Conservation (phyloP, 2,113 vertebrate genomes). For the Chaetodon trifascialis region DNA sequence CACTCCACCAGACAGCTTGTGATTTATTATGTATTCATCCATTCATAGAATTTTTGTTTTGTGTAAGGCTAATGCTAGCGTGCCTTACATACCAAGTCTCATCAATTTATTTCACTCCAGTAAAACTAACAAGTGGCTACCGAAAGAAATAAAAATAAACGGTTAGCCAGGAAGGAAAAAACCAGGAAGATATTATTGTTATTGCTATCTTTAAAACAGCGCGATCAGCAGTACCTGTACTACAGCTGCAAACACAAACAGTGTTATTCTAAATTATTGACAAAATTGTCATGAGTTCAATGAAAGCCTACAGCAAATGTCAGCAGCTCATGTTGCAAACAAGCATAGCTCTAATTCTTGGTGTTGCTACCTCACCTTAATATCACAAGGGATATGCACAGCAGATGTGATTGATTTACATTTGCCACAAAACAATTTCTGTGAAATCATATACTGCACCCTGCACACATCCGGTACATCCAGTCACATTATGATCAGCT, state of each 20-base stretch:
- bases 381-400: background rate
- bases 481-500: constrained; percentile 24
- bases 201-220: background rate
- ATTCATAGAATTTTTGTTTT: too few relatives aligned
- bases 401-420: background rate
- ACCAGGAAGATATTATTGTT: background rate
- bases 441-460: background rate
- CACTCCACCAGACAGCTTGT: too few relatives aligned
- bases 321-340: background rate
- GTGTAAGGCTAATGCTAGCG: too few relatives aligned
- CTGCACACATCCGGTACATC: constrained; percentile 6
- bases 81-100: too few relatives aligned
- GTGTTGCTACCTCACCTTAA: background rate
- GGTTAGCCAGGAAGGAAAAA: too few relatives aligned
- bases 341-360: background rate
- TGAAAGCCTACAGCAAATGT: background rate
- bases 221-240: background rate
- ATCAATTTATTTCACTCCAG: too few relatives aligned
- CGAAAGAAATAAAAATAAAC: too few relatives aligned
- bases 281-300: background rate
- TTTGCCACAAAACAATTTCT: background rate
- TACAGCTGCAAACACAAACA: background rate
- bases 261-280: background rate
- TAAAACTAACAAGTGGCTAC: too few relatives aligned
- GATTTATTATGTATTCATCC: too few relatives aligned